Conservation (phyloP, 2,888 invertebrate genomes). For the Allophyes oxyacanthae region DNA sequence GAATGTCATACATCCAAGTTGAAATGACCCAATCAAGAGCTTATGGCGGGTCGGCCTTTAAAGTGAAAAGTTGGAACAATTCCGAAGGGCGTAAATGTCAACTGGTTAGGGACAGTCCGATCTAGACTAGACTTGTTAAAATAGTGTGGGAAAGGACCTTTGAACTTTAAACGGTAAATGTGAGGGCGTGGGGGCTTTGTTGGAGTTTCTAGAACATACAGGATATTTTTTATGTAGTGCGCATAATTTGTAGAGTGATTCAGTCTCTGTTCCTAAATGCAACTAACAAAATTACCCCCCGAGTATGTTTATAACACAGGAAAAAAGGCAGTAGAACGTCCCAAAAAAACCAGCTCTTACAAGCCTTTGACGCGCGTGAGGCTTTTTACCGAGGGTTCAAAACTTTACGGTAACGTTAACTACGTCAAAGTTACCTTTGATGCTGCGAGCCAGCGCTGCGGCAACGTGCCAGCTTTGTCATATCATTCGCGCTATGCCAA, state of each 20-base stretch:
- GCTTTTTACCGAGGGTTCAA: constrained; percentile 14
- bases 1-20: constrained; percentile 17
- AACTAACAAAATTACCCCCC: too few species aligned
- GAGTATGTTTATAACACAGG: too few species aligned
- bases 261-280: too few species aligned
- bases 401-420: constrained; percentile 3
- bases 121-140: constrained; percentile 40
- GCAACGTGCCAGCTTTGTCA: constrained; percentile 7
- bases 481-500: constrained; percentile 5
- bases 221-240: too few species aligned
- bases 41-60: constrained; percentile 25
- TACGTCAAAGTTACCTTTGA: constrained; percentile 14
- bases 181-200: constrained; percentile 4
- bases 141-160: constrained; percentile 46
- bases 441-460: constrained; percentile 2
- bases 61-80: constrained; percentile 43
- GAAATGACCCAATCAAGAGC: constrained; percentile 41
- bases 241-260: too few species aligned
- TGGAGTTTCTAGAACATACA: too few species aligned
- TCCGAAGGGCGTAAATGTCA: constrained; percentile 42
- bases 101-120: constrained; percentile 35
- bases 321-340: too few species aligned
- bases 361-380: constrained; percentile 26
- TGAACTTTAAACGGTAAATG: constrained; percentile 30
- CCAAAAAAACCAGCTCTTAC: too few species aligned